phyloP scores from a whole-genome alignment of 2,797 vertebrate genomes.

The Danio choprae region DNA sequence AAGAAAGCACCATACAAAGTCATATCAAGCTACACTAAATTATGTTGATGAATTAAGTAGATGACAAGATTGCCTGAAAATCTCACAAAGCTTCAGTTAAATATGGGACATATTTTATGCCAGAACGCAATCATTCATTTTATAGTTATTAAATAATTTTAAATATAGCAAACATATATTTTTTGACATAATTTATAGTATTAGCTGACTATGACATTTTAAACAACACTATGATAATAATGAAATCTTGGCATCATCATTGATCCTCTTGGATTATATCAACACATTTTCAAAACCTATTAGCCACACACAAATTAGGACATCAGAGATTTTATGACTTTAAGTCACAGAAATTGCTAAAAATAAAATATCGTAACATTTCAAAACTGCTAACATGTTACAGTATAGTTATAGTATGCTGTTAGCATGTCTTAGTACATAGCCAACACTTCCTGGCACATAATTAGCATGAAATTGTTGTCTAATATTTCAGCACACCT shows the following conservation, averaged over 20 bases:
- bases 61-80: slow-evolving; percentile 41
- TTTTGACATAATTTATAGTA: neutral
- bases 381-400: too few species aligned
- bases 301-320: neutral
- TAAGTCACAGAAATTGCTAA: too few species aligned
- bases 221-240: neutral
- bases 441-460: too few species aligned
- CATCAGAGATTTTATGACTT: too few species aligned
- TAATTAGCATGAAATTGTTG: too few species aligned
- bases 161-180: neutral
- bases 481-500: too few species aligned
- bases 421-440: too few species aligned
- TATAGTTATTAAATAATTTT: slow-evolving; percentile 25
- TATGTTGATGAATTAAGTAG: slow-evolving; percentile 54
- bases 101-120: slow-evolving; percentile 50
- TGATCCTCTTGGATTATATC: neutral
- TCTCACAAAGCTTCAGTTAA: slow-evolving; percentile 50
- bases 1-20: slow-evolving; percentile 36
- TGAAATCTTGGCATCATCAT: neutral
- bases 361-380: too few species aligned
- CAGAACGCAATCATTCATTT: slow-evolving; percentile 42
- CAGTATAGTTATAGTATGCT: too few species aligned
- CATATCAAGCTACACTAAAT: neutral
- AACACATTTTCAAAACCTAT: neutral
- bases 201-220: slow-evolving; percentile 7